phyloP scores from a whole-genome alignment of 2,888 invertebrate genomes.

The Monopis laevigella region DNA sequence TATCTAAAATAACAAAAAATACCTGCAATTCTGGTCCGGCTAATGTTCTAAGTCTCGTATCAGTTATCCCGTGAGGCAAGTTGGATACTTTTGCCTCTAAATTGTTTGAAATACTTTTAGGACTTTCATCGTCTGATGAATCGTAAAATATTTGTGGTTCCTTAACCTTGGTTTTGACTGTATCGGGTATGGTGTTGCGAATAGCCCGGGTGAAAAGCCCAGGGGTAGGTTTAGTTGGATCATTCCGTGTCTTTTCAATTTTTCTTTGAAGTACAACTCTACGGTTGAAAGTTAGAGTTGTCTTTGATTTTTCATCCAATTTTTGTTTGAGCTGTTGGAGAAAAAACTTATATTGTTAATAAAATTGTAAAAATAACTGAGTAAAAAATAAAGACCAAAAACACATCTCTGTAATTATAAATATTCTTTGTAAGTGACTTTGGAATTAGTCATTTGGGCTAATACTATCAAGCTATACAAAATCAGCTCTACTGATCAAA shows the following conservation, averaged over 20 bases:
- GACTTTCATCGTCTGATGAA: slow-evolving; percentile 32
- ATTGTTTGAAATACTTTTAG: slow-evolving; percentile 19
- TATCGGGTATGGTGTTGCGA: slow-evolving; percentile 33
- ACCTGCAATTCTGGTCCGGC: slow-evolving; percentile 57
- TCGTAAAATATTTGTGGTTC: slow-evolving; percentile 37
- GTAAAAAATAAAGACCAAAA: too few species aligned
- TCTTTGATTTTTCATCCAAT: slow-evolving; percentile 25
- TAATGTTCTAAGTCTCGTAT: slow-evolving; percentile 44
- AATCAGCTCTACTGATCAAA: too few species aligned
- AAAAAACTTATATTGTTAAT: too few species aligned
- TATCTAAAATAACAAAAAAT: slow-evolving; percentile 22
- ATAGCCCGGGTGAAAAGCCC: slow-evolving; percentile 53
- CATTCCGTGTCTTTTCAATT: slow-evolving; percentile 29
- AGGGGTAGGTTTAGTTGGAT: slow-evolving; percentile 36
- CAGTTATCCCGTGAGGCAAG: slow-evolving; percentile 55
- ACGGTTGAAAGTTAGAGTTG: slow-evolving; percentile 23
- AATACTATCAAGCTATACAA: too few species aligned
- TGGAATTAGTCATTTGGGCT: too few species aligned
- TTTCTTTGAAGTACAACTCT: slow-evolving; percentile 47
- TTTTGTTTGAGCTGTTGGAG: too few species aligned
- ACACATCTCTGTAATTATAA: too few species aligned
- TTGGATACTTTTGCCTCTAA: slow-evolving; percentile 29
- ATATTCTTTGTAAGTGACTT: too few species aligned
- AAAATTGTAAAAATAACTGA: too few species aligned
- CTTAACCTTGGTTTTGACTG: slow-evolving; percentile 3